Percentiles rank a stretch among this genome's conserved stretches.
phyloP scores from a whole-genome alignment of 1,140 invertebrate genomes.

The Pantala flavescens region DNA sequence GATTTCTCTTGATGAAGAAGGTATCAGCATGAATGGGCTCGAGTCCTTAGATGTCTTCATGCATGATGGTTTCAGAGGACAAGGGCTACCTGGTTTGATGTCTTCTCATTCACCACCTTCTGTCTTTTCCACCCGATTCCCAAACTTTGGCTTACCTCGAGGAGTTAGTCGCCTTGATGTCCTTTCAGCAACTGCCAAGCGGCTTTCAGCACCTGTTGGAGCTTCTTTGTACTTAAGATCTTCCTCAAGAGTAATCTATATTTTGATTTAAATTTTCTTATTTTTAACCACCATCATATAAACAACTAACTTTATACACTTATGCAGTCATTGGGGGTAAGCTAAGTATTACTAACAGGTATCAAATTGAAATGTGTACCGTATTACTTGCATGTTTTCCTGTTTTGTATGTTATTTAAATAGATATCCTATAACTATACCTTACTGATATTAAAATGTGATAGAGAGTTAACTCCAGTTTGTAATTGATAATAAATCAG shows the following conservation, averaged over 20 bases:
- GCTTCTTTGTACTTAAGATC: constrained; percentile 55
- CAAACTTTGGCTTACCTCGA: constrained; percentile 57
- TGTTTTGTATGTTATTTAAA: too few relatives aligned
- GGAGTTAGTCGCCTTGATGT: constrained; percentile 57
- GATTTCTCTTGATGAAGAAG: constrained; percentile 44
- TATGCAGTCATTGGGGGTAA: too few relatives aligned
- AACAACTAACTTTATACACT: too few relatives aligned
- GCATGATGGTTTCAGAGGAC: neutral
- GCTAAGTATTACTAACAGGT: too few relatives aligned
- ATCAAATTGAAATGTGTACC: too few relatives aligned
- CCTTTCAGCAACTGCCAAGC: constrained; percentile 53
- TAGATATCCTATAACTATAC: too few relatives aligned
- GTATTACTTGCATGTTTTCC: too few relatives aligned
- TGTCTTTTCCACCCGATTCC: constrained; percentile 63
- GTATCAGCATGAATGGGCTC: constrained; percentile 53
- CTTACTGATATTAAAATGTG: too few relatives aligned
- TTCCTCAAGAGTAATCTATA: constrained; percentile 21
- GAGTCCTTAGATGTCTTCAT: constrained; percentile 48
- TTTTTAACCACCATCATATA: too few relatives aligned
- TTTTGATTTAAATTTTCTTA: too few relatives aligned
- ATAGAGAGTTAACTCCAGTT: too few relatives aligned
- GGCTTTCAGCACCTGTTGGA: constrained; percentile 60
- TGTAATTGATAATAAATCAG: too few relatives aligned
- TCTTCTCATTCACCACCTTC: constrained; percentile 24
- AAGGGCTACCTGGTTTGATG: neutral